phyloP scores from a whole-genome alignment of 2,113 vertebrate species.

The Procavia capensis region DNA sequence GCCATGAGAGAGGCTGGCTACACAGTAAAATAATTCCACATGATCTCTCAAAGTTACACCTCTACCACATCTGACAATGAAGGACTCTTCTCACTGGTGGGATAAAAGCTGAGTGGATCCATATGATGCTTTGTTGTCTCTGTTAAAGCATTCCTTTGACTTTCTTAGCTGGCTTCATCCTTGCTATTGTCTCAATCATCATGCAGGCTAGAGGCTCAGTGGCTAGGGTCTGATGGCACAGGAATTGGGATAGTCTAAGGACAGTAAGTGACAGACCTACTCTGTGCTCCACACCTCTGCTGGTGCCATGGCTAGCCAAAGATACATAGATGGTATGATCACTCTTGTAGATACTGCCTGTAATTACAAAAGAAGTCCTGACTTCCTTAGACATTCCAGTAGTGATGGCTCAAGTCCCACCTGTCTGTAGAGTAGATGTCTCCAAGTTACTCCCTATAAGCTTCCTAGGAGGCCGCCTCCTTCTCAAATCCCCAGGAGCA shows the following conservation, averaged over 20 bases:
- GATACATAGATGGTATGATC: neutral
- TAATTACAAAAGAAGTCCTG: neutral
- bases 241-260: neutral
- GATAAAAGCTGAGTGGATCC: neutral
- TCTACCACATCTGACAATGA: fast-evolving
- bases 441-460: neutral
- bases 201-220: neutral
- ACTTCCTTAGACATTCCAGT: neutral
- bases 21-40: slow-evolving; percentile 52
- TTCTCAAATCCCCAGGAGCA: neutral
- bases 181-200: fast-evolving
- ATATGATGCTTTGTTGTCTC: neutral
- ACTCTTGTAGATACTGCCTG: neutral
- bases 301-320: neutral
- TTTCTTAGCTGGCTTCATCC: neutral
- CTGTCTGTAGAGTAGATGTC: neutral
- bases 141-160: slow-evolving; percentile 18
- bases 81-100: slow-evolving; percentile 60
- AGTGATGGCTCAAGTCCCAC: neutral
- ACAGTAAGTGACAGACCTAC: neutral
- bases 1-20: slow-evolving; percentile 74
- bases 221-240: fast-evolving
- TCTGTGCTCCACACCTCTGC: neutral
- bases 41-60: fast-evolving
- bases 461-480: neutral